Evolutionary conservation across 2,113 vertebrate species (phyloP).

Genomic region (Mormyrus iriodes): DNA sequence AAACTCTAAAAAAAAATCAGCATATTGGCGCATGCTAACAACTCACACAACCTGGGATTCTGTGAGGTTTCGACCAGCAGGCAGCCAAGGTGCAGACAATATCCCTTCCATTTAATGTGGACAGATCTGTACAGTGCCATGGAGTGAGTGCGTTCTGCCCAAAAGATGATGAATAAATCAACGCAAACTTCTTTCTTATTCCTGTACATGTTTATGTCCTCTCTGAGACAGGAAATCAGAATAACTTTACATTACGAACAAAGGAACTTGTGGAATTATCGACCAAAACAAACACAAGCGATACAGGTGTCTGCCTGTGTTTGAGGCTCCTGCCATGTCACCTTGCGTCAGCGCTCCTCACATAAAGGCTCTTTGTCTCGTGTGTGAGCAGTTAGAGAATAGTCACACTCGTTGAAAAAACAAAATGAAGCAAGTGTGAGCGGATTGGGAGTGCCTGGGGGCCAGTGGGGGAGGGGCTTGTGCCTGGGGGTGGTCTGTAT

Average conservation of each 20-base stretch:
- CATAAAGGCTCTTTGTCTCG: slow-evolving; percentile 15
- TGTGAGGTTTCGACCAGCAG: not conserved
- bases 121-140: not conserved
- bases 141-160: not conserved
- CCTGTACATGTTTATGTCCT: not conserved
- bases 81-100: not conserved
- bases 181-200: not conserved
- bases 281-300: not conserved
- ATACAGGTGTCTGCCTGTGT: slow-evolving; percentile 7
- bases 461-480: not conserved
- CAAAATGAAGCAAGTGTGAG: not conserved
- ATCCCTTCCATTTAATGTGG: not conserved
- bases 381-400: not conserved
- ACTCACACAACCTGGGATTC: not conserved
- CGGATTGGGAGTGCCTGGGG: not conserved
- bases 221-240: not conserved
- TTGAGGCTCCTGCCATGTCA: not conserved
- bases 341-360: not conserved
- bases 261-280: not conserved
- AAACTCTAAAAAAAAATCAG: slow-evolving; percentile 33
- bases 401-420: slow-evolving; percentile 6
- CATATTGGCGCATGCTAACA: slow-evolving; percentile 23
- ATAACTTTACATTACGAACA: not conserved
- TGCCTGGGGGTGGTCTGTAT: slow-evolving; percentile 17
- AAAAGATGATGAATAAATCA: not conserved